A percentile compares a stretch with the other conserved stretches of the same genome.
Conservation (phyloP, 1,140 invertebrate species). For the silkworm (Bombyx mori) region ASM3026992v2 NC_085110.1:16244001-16244500, state of each 20-base stretch:
- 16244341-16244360: too few relatives aligned
- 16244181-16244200: slow-evolving; percentile 53
- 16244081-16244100: slow-evolving; percentile 60
- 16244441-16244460: too few relatives aligned
- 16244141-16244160: slow-evolving; percentile 39
- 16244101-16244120: slow-evolving; percentile 66
- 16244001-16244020: too few relatives aligned
- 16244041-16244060: slow-evolving; percentile 44
- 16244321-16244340: too few relatives aligned
- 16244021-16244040: slow-evolving; percentile 38
- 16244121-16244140: slow-evolving; percentile 64
- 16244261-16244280: slow-evolving; percentile 46
- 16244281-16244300: slow-evolving; percentile 24
- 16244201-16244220: slow-evolving; percentile 50
- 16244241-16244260: slow-evolving; percentile 40
- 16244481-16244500: too few relatives aligned
- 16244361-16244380: too few relatives aligned
- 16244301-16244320: slow-evolving; percentile 7
- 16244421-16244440: too few relatives aligned
- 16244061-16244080: slow-evolving; percentile 39
- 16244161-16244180: slow-evolving; percentile 65
- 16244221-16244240: slow-evolving; percentile 41
- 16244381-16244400: too few relatives aligned
- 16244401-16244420: too few relatives aligned
- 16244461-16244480: too few relatives aligned